phyloP scores from a whole-genome alignment of 1,140 invertebrate species.

The Geopemphigus sp. region DNA sequence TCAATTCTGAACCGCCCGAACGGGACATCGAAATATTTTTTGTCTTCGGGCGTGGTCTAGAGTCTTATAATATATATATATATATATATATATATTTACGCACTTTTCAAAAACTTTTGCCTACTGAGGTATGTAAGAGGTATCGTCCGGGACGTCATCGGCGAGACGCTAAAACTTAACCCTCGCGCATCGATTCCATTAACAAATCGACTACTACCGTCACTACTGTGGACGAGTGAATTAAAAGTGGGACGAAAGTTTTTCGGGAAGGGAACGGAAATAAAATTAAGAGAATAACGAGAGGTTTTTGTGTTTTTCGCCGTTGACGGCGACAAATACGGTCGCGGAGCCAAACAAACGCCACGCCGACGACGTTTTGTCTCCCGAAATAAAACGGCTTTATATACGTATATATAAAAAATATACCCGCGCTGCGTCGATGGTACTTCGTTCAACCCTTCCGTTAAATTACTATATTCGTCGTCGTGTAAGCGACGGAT shows the following conservation, averaged over 20 bases:
- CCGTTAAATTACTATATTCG: slow-evolving; percentile 34
- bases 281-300: slow-evolving; percentile 19
- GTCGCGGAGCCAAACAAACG: not conserved
- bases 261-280: not conserved
- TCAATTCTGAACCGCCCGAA: too few species aligned
- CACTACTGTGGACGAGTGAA: slow-evolving; percentile 3
- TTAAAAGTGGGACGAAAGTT: slow-evolving; percentile 25
- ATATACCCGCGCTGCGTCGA: too few species aligned
- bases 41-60: too few species aligned
- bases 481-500: slow-evolving; percentile 29
- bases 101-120: slow-evolving; percentile 18
- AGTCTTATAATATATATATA: too few species aligned
- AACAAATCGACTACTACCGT: slow-evolving; percentile 12
- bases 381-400: not conserved
- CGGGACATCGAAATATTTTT: too few species aligned
- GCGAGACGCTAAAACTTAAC: not conserved
- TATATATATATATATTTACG: too few species aligned
- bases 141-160: not conserved
- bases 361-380: slow-evolving; percentile 3
- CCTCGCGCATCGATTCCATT: slow-evolving; percentile 4
- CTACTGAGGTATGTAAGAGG: too few species aligned
- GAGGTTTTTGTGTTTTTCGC: not conserved
- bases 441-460: slow-evolving; percentile 23
- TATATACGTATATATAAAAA: not conserved
- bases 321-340: not conserved